Evolutionary conservation across 2,797 vertebrate genomes (phyloP).

Genomic region (Botia almorhae): DNA sequence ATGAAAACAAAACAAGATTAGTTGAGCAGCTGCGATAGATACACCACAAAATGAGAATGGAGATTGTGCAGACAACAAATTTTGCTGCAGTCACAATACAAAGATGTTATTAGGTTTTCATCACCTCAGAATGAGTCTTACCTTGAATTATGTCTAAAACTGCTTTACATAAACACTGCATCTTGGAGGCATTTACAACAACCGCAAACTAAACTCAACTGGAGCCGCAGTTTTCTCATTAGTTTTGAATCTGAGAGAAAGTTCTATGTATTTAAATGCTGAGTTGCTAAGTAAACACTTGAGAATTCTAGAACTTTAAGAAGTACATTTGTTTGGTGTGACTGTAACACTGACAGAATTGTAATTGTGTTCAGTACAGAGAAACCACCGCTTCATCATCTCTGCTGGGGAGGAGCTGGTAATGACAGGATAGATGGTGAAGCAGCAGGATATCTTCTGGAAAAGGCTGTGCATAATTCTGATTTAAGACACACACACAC

Average conservation of each 20-base stretch:
- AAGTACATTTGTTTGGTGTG: not conserved
- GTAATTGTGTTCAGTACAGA: not conserved
- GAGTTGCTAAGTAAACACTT: not conserved
- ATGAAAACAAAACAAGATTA: not conserved
- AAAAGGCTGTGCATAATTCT: constrained; percentile 1
- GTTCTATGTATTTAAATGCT: constrained; percentile 1
- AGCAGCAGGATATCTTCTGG: constrained; percentile 61
- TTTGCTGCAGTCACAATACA: not conserved
- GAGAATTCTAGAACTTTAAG: not conserved
- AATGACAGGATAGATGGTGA: constrained; percentile 85
- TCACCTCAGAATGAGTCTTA: not conserved
- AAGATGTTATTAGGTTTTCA: not conserved
- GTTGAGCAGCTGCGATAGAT: not conserved
- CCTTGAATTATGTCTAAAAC: not conserved
- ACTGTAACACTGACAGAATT: not conserved
- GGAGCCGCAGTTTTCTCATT: not conserved
- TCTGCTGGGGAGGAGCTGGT: constrained; percentile 58
- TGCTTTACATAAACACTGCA: constrained; percentile 1
- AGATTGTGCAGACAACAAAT: not conserved
- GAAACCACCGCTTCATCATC: constrained; percentile 33
- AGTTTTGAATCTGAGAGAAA: constrained; percentile 1
- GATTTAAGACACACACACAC: not conserved
- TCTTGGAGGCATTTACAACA: not conserved
- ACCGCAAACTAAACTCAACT: not conserved
- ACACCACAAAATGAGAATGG: not conserved